Base-by-base conservation (phyloP, 2,797 vertebrate species). In the Poecilia velifera region DNA sequence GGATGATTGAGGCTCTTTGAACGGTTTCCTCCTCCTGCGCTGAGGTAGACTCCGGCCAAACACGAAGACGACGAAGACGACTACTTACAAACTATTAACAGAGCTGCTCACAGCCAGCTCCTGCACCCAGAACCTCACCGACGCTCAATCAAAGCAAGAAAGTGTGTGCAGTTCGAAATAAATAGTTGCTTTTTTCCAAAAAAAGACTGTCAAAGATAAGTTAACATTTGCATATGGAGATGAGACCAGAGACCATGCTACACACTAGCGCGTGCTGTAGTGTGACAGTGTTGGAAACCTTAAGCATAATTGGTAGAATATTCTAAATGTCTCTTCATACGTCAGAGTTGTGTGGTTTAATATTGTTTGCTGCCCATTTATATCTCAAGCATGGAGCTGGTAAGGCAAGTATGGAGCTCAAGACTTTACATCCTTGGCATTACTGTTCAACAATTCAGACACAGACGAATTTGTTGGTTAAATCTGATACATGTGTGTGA, bases 1-100 rank as follows among this genome's bases (percentile, higher is more conserved):
- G 84, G 93, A 89, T 78, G 81, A 84, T 87, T 81, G 88, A 86
- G 86, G 90, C 90, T 94, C 87, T 85, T 87, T 88, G 83, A 94
- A 94, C 95, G 76, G 88, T 90, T 94, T 95, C 85, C 88, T 95
- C 95, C 94, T 94, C 94, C 95, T 91, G 95, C 93, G 95, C 94
- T 99, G 97, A 98, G 97, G 98, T 98, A 99, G 98, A 97, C 96
- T 96, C 96, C 94, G 96, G 96, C 96, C 95, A 93, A 94, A 96
- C 93, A 96, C 92, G 92, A 90, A 93, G 86, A 96, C 93, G 87
- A 92, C 86, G 79, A 91, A 93, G 80, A 91, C 93, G 70, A 91
- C 79, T 53, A 84, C 73, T 77, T 59, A 76, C 74, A 28, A 68
- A 76, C 9, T 76, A 85, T n/a, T 71, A 74, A 79, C 76, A 51